Percentiles rank a stretch among this genome's conserved stretches.
These are phyloP conservation scores for Thymelicus acteon DNA, from an alignment of 2,888 invertebrate species.

Conservation along the genomic window DNA sequence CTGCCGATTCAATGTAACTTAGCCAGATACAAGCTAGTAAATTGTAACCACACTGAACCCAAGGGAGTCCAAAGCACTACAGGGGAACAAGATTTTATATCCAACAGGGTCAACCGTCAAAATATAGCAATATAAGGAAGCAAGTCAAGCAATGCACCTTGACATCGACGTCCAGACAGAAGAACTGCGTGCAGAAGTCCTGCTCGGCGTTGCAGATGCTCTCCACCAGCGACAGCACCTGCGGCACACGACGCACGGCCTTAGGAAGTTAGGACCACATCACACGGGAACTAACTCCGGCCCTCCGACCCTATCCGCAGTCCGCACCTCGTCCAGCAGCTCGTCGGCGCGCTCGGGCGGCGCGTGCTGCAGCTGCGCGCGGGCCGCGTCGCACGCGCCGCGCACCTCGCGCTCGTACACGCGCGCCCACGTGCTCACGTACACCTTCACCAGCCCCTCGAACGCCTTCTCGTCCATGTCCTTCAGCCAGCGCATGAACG, in stretches of 20 bases:
- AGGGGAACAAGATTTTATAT: too few species aligned
- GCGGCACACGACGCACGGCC: slow-evolving; percentile 18
- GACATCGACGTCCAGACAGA: slow-evolving; percentile 89
- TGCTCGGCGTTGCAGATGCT: slow-evolving; percentile 97
- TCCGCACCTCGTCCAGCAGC: slow-evolving; percentile 59
- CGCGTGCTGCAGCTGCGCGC: slow-evolving; percentile 64
- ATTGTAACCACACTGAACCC: not conserved
- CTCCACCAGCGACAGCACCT: slow-evolving; percentile 94
- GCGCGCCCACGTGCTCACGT: slow-evolving; percentile 93
- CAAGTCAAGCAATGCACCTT: slow-evolving; percentile 58
- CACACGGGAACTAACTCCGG: too few species aligned
- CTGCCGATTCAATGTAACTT: not conserved
- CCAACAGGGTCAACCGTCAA: too few species aligned
- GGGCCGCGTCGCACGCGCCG: slow-evolving; percentile 91
- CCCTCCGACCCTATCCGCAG: too few species aligned
- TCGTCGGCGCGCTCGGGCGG: slow-evolving; percentile 55
- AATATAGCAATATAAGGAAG: too few species aligned
- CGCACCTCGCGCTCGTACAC: slow-evolving; percentile 94
- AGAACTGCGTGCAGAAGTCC: slow-evolving; percentile 96
- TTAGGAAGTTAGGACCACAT: too few species aligned
- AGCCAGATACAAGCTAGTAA: not conserved
- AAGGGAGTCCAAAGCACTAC: too few species aligned
- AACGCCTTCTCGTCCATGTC: slow-evolving; percentile 94
- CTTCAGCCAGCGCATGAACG: slow-evolving; percentile 96
- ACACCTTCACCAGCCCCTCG: slow-evolving; percentile 90